Evolutionary conservation across 1,140 invertebrate species (phyloP), one percentile per base, ranked within the genome.

Genomic region (Nomia melanderi): DNA sequence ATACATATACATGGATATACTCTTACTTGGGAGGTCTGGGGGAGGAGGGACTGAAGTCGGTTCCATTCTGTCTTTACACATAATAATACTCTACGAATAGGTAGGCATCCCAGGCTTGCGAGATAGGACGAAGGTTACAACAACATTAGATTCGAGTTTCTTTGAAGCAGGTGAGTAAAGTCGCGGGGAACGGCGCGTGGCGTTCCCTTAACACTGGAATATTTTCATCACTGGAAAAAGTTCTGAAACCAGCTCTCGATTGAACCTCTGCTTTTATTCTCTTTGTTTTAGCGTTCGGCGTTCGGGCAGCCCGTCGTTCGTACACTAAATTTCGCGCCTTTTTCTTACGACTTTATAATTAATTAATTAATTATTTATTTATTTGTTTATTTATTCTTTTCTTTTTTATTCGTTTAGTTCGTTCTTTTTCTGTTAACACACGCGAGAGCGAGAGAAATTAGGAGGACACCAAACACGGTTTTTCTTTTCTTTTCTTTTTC

Each of bases 1-100:
- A 74, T 89, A 88, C 83, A 87, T 87, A 88, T 87, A 86, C 79
- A 44, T 86, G 81, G 76, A 88, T 86, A 86, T 86, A 82, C 41
- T 80, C 69, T 79, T 78, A 59, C 59, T 44, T 59, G 67, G 44
- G 29, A 27, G 9, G 12, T 57, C 41, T 63, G 39, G 50, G n/a
- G n/a, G n/a, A n/a, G n/a, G n/a, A 44, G 41, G 41, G 41, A 20
- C 20, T 17, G 41, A 44, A 44, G 41, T 44, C n/a, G 41, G 29
- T 39, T 66, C 72, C 67, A 67, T 65, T 78, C 59, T 66, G 44
- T 77, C 27, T 70, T 76, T 77, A 77, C 47, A 44, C 74, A 76
- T 84, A 79, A 72, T 83, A 76, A 83, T 84, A 84, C 23, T 83
- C 81, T 84, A 83, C 81, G 12, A 44, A 77, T 83, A 83, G 56